Evolutionary conservation across 1,140 invertebrate genomes (phyloP), one percentile per base, ranked within the genome.

Genomic region (Parasteatoda tepidariorum): DNA sequence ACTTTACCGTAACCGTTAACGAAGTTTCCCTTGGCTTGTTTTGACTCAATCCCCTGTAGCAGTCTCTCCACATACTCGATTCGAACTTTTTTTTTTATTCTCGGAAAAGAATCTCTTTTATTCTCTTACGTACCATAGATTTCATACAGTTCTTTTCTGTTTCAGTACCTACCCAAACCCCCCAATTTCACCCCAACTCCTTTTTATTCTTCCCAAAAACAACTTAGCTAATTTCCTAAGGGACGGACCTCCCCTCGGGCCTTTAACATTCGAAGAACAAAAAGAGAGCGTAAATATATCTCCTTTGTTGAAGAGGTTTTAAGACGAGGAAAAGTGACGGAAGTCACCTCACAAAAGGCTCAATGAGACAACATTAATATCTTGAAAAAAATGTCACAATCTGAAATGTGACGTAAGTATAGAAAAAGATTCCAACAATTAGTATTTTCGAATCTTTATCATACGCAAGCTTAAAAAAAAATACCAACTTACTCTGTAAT

Each of bases 181-280:
- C 13, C 5, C 13, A 13, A 6, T 41, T 13, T 13, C 13, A 13
- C 13, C 38, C 38, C 38, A 41, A 5, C 38, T 13, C 38, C 38
- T 5, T 28, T 24, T 18, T 30, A 15, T 6, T 18, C 26, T 22
- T 31, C 61, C 13, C 74, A 76, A 76, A 76, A 79, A 79, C 62
- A 79, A 79, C 75, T 79, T 68, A 79, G 75, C 75, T 79, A 79
- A 79, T 79, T 79, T 79, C 75, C 75, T 79, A 31, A 7, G 75
- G 75, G 75, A 79, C 75, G 41, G n/a, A 38, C 55, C n/a, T 26
- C 24, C 73, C 61, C 61, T 30, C 38, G 59, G 74, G 74, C 74
- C 31, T 64, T 64, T 64, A 41, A 76, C 26, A 24, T 59, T 13
- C 59, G 24, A 48, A 68, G 64, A 79, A 59, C 67, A 62, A 79